phyloP scores from a whole-genome alignment of 2,888 invertebrate species.

The Pseudococcus jackbeardsleyi region DNA sequence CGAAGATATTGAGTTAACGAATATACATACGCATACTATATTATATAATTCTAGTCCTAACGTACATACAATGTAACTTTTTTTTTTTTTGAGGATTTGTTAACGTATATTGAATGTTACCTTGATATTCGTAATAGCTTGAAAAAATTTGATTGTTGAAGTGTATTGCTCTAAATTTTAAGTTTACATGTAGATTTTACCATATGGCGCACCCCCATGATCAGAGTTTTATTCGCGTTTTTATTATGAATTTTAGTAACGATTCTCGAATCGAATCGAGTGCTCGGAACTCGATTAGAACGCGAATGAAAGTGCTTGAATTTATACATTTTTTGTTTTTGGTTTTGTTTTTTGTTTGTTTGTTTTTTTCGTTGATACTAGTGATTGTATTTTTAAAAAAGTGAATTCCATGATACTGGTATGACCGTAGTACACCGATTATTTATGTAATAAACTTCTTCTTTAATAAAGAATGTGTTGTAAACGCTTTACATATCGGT shows the following conservation, averaged over 20 bases:
- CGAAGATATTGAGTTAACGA: background rate
- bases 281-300: background rate
- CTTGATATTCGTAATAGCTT: constrained; percentile 36
- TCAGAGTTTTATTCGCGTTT: constrained; percentile 25
- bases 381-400: constrained; percentile 50
- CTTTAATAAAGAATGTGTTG: constrained; percentile 45
- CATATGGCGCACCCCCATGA: constrained; percentile 33
- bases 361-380: constrained; percentile 26
- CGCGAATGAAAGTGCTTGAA: background rate
- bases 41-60: constrained; percentile 15
- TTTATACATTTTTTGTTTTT: background rate
- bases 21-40: constrained; percentile 4
- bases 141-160: constrained; percentile 13
- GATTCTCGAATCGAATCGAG: background rate
- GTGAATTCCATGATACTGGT: constrained; percentile 34
- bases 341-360: background rate
- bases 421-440: constrained; percentile 44
- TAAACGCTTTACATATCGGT: constrained; percentile 24
- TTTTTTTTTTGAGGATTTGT: constrained; percentile 34
- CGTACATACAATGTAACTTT: constrained; percentile 16
- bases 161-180: constrained; percentile 12
- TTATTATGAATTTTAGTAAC: background rate
- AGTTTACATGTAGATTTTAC: constrained; percentile 25
- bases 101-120: constrained; percentile 36
- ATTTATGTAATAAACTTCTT: constrained; percentile 52